These are phyloP conservation scores for Sciurus niger DNA, from an alignment of 2,113 vertebrate genomes.

Conservation along the genomic window DNA sequence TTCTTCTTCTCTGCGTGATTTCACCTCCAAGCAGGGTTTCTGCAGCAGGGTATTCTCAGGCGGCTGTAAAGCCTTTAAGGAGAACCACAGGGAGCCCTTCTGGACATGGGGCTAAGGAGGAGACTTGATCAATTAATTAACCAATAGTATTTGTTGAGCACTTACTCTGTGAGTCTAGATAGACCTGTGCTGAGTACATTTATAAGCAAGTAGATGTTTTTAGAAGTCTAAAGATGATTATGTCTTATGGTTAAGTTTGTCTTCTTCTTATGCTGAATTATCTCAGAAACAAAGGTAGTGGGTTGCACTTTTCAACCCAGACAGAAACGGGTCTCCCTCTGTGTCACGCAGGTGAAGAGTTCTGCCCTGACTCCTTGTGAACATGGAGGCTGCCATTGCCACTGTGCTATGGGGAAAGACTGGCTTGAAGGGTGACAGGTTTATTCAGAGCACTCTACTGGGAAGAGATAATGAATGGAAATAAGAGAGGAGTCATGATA, in stretches of 20 bases:
- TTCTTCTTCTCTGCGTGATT: conserved; percentile 65
- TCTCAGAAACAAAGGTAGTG: conserved; percentile 3
- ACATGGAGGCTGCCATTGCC: neutral
- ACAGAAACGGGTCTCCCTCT: neutral
- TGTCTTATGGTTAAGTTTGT: conserved; percentile 12
- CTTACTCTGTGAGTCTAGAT: conserved; percentile 10
- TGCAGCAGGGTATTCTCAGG: conserved; percentile 11
- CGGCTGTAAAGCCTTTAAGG: conserved; percentile 58
- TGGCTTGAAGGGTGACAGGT: neutral
- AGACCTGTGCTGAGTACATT: neutral
- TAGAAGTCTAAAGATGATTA: neutral
- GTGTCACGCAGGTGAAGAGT: fast-evolving
- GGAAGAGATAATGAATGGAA: conserved; percentile 31
- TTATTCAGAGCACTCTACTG: neutral
- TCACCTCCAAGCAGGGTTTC: conserved; percentile 72
- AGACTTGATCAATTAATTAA: conserved; percentile 52
- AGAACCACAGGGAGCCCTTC: neutral
- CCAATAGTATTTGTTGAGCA: neutral
- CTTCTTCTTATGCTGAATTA: neutral
- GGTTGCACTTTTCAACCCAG: neutral
- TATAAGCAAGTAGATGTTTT: neutral
- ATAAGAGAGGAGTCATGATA: neutral
- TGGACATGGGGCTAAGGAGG: conserved; percentile 17
- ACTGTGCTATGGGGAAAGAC: neutral
- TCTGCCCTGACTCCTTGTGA: neutral